Base-by-base conservation (phyloP, 2,113 vertebrate genomes). In the Hippoglossus stenolepis region DNA sequence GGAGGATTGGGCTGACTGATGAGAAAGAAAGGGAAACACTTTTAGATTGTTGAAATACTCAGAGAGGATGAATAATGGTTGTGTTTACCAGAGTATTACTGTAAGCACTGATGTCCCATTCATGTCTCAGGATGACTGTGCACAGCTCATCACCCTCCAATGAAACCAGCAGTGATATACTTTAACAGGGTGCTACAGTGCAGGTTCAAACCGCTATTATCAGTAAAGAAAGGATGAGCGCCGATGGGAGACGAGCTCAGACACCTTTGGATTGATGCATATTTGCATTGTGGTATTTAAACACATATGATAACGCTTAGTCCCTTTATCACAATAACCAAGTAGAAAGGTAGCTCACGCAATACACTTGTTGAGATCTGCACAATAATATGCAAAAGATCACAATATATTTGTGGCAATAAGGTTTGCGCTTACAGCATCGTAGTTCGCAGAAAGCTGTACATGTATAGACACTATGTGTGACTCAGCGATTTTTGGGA, bases 311-410 rank as follows among this genome's bases (percentile, higher is more conserved):
- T 79, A 84, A 70, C 9, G 80, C 90, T 90, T 91, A 49, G 70
- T 89, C 91, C 89, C 90, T 92, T 93, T 91, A 93, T 82, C 73
- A 62, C 80, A 78, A 80, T 88, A 90, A 86, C 74, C 80, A 84
- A 89, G 88, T 94, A 87, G 90, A 88, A 63, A 89, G 85, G 85
- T 93, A 94, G 92, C 83, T 89, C 78, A 88, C 47, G 86, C 93
- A 92, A 92, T 94, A 93, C 83, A 89, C 68, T 82, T 73, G 65
- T 82, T 81, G 80, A 90, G 80, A 88, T 86, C 87, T 86, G 88
- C 90, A 92, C 88, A 89, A 87, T 73, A 90, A 91, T 94, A 94
- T 94, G 94, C 94, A 95, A 94, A 91, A 82, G 77, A 93, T 93
- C 85, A 92, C 93, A 90, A 82, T 82, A 86, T 90, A 90, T 78